Percentiles rank a stretch among this genome's conserved stretches.
These are phyloP conservation scores for Limonius californicus DNA, from an alignment of 1,140 invertebrate species.

Conservation along the genomic window DNA sequence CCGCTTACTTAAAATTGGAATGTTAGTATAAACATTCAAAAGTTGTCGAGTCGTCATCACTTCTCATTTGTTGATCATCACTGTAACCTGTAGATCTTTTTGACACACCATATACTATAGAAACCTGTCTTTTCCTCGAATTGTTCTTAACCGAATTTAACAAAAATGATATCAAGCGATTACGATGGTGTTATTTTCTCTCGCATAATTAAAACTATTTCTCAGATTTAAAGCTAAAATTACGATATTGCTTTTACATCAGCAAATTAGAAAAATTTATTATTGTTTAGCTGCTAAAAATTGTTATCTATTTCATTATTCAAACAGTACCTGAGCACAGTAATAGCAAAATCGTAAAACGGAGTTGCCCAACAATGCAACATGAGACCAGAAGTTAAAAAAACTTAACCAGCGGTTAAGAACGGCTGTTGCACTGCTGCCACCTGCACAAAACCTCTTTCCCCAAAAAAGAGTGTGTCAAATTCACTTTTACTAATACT, in stretches of 20 bases:
- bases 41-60: no score
- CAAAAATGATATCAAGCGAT: constrained; percentile 30
- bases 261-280: no score
- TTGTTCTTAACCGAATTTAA: constrained; percentile 31
- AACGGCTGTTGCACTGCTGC: constrained; percentile 39
- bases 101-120: neutral
- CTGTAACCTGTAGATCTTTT: neutral
- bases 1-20: neutral
- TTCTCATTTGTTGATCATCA: neutral
- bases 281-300: no score
- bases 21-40: neutral
- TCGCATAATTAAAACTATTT: neutral
- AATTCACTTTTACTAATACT: constrained; percentile 61
- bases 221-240: neutral
- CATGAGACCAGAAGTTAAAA: neutral
- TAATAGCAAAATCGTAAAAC: constrained; percentile 4
- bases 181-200: constrained; percentile 39
- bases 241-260: constrained; percentile 8
- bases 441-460: constrained; percentile 52
- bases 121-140: neutral
- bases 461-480: constrained; percentile 63
- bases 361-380: neutral
- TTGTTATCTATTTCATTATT: no score
- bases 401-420: constrained; percentile 37
- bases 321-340: no score